Base-by-base conservation (phyloP, 2,888 invertebrate genomes). In the Plebejus argus region DNA sequence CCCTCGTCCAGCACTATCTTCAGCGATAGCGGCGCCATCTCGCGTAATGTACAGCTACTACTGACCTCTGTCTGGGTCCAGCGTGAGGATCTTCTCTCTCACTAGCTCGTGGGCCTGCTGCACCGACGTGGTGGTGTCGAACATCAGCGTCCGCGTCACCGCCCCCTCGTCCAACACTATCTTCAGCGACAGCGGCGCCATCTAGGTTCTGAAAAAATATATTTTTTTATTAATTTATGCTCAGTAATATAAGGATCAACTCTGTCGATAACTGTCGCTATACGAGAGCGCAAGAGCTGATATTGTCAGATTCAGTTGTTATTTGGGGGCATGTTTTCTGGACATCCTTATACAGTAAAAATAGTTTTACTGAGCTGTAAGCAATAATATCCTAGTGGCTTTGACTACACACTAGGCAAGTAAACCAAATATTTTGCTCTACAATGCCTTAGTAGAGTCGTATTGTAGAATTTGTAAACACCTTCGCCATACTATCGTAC, bases 81-180 rank as follows among this genome's bases (percentile, higher is more conserved):
- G 96, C 86, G 98, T 98, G 12, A 97, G 95, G 83, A 99, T 96
- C 93, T 99, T 99, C 87, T 99, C 99, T 84, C 98, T 95, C 84
- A 99, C 98, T 84, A 98, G 96, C 86, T 96, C 95, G 91, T 98
- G 98, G 70, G 98, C 99, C 89, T 99, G 98, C 89, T 96, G 97
- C 78, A 99, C 97, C 81, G 97, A 96, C 80, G 97, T 97, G 84
- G 97, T 96, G 77, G 98, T 97, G 90, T 99, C 98, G 91, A 99
- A 99, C 91, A 98, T 98, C 95, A 99, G 97, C 84, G 98, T 99
- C 94, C 99, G 98, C 85, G 98, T 98, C 85, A 98, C 97, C 84
- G 97, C 97, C 83, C 97, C 97, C 86, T 96, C 96, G 88, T 97
- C 97, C 89, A 97, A 95, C 88, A 97, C 96, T 90, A 98, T 97